These are phyloP conservation scores for Hermodice carunculata DNA, from an alignment of 2,888 invertebrate species.

Conservation along the genomic window DNA sequence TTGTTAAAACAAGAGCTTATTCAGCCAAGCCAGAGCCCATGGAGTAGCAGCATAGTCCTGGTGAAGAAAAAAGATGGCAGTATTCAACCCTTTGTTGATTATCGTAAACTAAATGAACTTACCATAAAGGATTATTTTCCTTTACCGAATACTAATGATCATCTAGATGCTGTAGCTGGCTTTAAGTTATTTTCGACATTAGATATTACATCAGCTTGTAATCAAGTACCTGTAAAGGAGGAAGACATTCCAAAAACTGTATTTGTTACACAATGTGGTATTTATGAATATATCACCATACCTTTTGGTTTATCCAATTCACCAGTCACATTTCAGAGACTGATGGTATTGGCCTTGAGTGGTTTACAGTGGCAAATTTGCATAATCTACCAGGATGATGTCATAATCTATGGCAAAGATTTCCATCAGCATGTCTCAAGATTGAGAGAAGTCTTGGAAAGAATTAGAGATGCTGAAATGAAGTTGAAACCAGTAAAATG, in stretches of 20 bases:
- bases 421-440: no score
- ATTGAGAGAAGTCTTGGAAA: no score
- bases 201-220: conserved; percentile 42
- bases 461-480: conserved; percentile 36
- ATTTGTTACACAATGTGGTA: conserved; percentile 32
- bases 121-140: conserved; percentile 36
- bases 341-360: conserved; percentile 38
- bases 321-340: conserved; percentile 40
- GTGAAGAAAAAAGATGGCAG: conserved; percentile 30
- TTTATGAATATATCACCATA: conserved; percentile 38
- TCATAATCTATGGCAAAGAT: conserved; percentile 35
- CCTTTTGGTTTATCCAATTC: conserved; percentile 41
- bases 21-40: not conserved
- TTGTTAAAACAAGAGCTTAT: conserved; percentile 1
- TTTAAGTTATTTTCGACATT: conserved; percentile 36
- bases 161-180: conserved; percentile 37
- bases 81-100: conserved; percentile 33
- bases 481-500: conserved; percentile 46
- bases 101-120: conserved; percentile 28
- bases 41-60: conserved; percentile 14
- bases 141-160: conserved; percentile 27
- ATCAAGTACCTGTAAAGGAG: conserved; percentile 40
- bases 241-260: conserved; percentile 41
- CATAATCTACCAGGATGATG: conserved; percentile 42
- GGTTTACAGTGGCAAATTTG: conserved; percentile 29